Percentiles rank a stretch among this genome's conserved stretches.
These are phyloP conservation scores for Melanotaenia parkinsoni DNA, from an alignment of 2,797 vertebrate species.

Conservation along the genomic window DNA sequence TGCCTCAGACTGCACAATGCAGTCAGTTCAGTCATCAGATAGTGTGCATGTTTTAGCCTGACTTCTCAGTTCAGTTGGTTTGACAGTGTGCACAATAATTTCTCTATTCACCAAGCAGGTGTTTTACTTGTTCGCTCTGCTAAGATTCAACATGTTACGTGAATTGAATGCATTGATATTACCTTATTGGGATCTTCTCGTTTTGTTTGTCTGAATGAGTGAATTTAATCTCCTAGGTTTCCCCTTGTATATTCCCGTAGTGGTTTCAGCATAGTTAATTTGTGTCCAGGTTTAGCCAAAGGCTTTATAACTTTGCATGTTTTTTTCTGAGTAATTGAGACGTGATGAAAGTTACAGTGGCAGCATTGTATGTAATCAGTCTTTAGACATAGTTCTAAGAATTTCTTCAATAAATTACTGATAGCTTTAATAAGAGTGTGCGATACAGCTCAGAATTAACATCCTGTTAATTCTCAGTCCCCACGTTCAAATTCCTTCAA, in stretches of 20 bases:
- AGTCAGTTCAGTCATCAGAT: constrained; percentile 58
- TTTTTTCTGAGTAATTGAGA: constrained; percentile 8
- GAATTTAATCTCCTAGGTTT: not conserved
- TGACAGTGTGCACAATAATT: constrained; percentile 49
- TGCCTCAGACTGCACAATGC: constrained; percentile 78
- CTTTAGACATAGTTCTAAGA: not conserved
- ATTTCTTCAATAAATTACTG: constrained; percentile 7
- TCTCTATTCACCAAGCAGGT: constrained; percentile 30
- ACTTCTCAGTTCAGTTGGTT: constrained; percentile 34
- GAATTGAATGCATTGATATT: constrained; percentile 20
- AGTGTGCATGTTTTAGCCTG: constrained; percentile 37
- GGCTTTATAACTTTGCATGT: not conserved
- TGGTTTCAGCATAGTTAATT: not conserved
- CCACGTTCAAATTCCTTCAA: constrained; percentile 20
- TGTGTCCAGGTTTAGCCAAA: not conserved
- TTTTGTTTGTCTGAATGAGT: not conserved
- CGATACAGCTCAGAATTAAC: constrained; percentile 36
- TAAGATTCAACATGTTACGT: constrained; percentile 15
- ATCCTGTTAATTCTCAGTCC: constrained; percentile 27
- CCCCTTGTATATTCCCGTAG: not conserved
- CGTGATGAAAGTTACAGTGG: constrained; percentile 8
- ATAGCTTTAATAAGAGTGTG: constrained; percentile 28
- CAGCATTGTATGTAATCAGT: not conserved
- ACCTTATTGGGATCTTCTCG: constrained; percentile 17
- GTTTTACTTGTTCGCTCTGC: constrained; percentile 25